Base-by-base conservation (phyloP, 2,113 vertebrate genomes). In the Menura novaehollandiae region DNA sequence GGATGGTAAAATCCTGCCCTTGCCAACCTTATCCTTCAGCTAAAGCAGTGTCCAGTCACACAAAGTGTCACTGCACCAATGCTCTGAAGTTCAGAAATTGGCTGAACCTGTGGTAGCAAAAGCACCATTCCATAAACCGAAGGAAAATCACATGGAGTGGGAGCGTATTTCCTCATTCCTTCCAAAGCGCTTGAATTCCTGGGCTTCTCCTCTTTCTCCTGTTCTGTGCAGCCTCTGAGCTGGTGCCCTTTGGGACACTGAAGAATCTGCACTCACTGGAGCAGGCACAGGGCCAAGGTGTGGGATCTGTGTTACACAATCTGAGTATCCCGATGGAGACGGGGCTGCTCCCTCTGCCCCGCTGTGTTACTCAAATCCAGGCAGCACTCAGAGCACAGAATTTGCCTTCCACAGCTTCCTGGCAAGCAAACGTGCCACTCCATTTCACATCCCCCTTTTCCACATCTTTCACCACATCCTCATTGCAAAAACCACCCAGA, bases 301-400 rank as follows among this genome's bases (percentile, higher is more conserved):
- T n/a, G 47, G 60, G 68, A 60, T 32, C 4, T 37, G 51, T 3
- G 14, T n/a, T 41, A 12, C 56, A 47, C 1, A 28, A 82, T 41
- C 1, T 0, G 6, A 78, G 27, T 9, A 9, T 71, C 64, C 18
- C 1, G 0, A 19, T 1, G 30, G 52, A 32, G 56, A 64, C 28
- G 2, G 4, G 32, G n/a, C 63, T 62, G 72, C 5, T 53, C 67
- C 58, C 80, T 80, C 51, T 76, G 49, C 72, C 46, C 53, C 75
- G 33, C 56, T 10, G 6, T 0, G 6, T 6, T 8, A 13, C 56
- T 27, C 26, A 8, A 56, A 39, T 19, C 67, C 75, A 63, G 5
- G 9, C 1, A 83, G 58, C 51, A 11, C 43, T 66, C n/a, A 15
- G 62, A 76, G 63, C 41, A 44, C 55, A 63, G 64, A 66, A 71